Conservation (phyloP, 2,797 vertebrate species). For the Pogoniulus pusillus region DNA sequence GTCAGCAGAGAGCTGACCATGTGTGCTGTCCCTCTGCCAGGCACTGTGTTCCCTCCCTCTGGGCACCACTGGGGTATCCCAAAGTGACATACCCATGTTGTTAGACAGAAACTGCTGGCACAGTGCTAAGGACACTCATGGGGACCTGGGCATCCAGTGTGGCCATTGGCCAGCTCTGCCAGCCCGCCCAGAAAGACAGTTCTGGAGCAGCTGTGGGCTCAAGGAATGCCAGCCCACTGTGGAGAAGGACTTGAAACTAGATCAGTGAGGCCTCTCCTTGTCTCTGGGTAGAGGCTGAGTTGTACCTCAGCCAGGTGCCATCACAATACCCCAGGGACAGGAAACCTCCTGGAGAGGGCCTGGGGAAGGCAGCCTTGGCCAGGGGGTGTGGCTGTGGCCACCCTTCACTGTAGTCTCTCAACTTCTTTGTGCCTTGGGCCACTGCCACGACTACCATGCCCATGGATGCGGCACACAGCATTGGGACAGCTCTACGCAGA, state of each 20-base stretch:
- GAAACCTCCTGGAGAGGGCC: neutral
- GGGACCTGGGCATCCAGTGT: fast-evolving
- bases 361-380: neutral
- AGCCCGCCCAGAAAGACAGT: fast-evolving
- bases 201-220: neutral
- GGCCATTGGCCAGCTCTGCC: neutral
- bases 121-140: fast-evolving
- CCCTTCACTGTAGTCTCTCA: fast-evolving
- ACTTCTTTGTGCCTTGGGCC: fast-evolving
- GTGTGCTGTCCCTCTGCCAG: fast-evolving
- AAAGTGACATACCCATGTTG: fast-evolving
- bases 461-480: fast-evolving
- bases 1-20: fast-evolving
- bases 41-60: fast-evolving
- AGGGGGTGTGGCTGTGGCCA: neutral
- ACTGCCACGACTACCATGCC: fast-evolving
- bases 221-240: no score
- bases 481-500: neutral
- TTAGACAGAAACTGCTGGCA: fast-evolving
- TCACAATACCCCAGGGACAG: no score
- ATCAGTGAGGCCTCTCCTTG: neutral
- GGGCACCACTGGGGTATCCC: neutral
- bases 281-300: neutral
- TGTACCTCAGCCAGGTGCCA: neutral
- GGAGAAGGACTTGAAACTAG: neutral